Evolutionary conservation across 2,888 invertebrate species (phyloP).

Genomic region (Stenolophus ochropezus): DNA sequence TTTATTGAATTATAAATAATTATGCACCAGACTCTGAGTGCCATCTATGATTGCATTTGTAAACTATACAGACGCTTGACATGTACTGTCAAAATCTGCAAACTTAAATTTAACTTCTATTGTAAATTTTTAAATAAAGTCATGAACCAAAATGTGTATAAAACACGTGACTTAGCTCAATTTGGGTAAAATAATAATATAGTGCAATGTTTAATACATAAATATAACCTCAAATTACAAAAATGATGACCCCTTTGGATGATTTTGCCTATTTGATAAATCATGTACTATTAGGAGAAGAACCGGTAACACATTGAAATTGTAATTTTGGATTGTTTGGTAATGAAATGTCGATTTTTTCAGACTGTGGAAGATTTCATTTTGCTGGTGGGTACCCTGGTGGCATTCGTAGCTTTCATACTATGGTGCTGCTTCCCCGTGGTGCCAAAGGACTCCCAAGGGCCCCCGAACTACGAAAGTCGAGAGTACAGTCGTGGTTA

Average conservation of each 20-base stretch:
- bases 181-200: constrained; percentile 19
- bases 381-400: constrained; percentile 77
- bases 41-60: background rate
- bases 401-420: constrained; percentile 79
- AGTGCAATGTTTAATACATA: constrained; percentile 52
- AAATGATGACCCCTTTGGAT: constrained; percentile 77
- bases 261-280: constrained; percentile 78
- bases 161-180: constrained; percentile 33
- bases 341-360: constrained; percentile 49
- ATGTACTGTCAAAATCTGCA: constrained; percentile 51
- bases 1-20: background rate
- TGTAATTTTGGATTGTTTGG: background rate
- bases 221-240: constrained; percentile 49
- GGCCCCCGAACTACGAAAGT: constrained; percentile 68
- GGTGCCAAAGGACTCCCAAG: constrained; percentile 69
- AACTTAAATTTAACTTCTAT: background rate
- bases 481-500: constrained; percentile 69
- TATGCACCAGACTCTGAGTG: background rate
- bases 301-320: constrained; percentile 75
- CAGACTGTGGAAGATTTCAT: constrained; percentile 80
- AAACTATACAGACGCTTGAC: constrained; percentile 26
- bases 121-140: constrained; percentile 23
- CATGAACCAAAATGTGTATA: constrained; percentile 33
- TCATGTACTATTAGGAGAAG: constrained; percentile 77
- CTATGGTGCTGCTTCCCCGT: constrained; percentile 80